Evolutionary conservation across 2,797 vertebrate genomes (phyloP).

Genomic region (Poeciliopsis turneri): DNA sequence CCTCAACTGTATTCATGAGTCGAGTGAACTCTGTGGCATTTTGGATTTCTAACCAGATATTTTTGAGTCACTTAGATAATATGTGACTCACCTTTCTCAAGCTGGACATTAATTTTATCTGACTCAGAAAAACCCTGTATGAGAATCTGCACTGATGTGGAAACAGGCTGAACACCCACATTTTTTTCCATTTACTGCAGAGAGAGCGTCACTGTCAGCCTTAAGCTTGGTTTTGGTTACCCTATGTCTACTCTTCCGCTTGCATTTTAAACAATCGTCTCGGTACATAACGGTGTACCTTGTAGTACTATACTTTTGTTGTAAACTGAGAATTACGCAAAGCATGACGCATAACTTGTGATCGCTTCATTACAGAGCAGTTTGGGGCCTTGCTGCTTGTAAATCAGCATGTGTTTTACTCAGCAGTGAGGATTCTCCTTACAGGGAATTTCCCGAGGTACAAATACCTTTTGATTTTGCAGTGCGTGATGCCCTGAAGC

Average conservation of each 20-base stretch:
- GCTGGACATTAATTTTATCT: conserved; percentile 27
- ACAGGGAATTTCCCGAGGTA: neutral
- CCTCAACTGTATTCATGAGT: conserved; percentile 1
- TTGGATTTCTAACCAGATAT: conserved; percentile 12
- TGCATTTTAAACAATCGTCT: conserved; percentile 9
- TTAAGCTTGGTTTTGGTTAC: conserved; percentile 27
- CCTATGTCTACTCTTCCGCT: conserved; percentile 26
- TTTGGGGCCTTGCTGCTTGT: neutral
- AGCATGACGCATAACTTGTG: neutral
- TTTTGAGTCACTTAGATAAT: conserved; percentile 40
- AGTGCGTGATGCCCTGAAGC: neutral
- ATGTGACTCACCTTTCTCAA: conserved; percentile 42
- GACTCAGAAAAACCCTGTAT: conserved; percentile 58
- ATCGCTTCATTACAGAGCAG: neutral
- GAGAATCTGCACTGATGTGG: conserved; percentile 33
- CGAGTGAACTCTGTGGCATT: neutral
- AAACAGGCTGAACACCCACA: conserved; percentile 56
- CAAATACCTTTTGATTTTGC: conserved; percentile 7
- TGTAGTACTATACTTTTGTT: neutral
- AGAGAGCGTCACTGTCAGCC: conserved; percentile 17
- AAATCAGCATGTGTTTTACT: conserved; percentile 13
- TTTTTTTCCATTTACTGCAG: conserved; percentile 33
- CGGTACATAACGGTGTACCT: neutral
- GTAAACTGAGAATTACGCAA: conserved; percentile 4
- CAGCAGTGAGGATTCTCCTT: neutral